These are phyloP conservation scores for Choristoneura fumiferana DNA, from an alignment of 1,140 invertebrate genomes.

Conservation along the genomic window DNA sequence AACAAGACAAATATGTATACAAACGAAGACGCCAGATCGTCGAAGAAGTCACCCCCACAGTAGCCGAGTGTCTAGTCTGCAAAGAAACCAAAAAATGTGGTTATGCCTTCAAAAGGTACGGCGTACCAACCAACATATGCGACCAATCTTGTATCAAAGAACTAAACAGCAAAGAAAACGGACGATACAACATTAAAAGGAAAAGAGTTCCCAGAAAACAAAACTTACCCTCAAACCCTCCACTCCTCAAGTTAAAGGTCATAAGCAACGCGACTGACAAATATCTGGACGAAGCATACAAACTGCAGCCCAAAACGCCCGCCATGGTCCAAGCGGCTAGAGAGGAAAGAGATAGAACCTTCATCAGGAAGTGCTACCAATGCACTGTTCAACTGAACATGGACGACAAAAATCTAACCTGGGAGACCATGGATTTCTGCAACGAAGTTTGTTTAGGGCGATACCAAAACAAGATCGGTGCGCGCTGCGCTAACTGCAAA, in stretches of 20 bases:
- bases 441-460: constrained; percentile 91
- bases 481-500: constrained; percentile 90
- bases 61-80: constrained; percentile 56
- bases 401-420: constrained; percentile 85
- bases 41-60: constrained; percentile 46
- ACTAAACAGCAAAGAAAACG: constrained; percentile 57
- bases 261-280: constrained; percentile 77
- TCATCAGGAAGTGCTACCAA: constrained; percentile 78
- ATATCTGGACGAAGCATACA: constrained; percentile 74
- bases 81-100: constrained; percentile 51
- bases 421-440: constrained; percentile 97
- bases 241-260: constrained; percentile 73
- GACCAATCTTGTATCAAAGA: constrained; percentile 63
- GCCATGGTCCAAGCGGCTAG: constrained; percentile 77
- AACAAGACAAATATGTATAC: constrained; percentile 76
- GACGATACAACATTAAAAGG: constrained; percentile 55
- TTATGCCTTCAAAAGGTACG: constrained; percentile 55
- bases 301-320: constrained; percentile 79
- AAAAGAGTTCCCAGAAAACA: constrained; percentile 37
- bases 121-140: constrained; percentile 57
- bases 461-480: constrained; percentile 88
- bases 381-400: constrained; percentile 73
- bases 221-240: constrained; percentile 38
- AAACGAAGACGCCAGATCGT: constrained; percentile 59
- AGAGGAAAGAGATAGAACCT: constrained; percentile 77